Evolutionary conservation across 2,888 invertebrate genomes (phyloP), one percentile per base, ranked within the genome.

Genomic region (Euclidia mi): DNA sequence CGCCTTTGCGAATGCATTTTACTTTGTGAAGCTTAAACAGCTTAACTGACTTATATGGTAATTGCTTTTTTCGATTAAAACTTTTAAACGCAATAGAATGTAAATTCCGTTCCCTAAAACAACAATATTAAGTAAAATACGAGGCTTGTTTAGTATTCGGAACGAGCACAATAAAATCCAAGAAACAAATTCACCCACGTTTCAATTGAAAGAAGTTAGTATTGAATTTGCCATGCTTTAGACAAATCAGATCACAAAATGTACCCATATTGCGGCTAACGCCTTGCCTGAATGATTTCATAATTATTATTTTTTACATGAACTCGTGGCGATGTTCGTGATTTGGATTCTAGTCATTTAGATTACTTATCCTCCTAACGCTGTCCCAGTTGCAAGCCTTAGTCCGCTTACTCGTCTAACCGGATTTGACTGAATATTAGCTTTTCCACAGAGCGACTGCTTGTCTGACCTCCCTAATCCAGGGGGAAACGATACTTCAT

Each of bases 21-120:
- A 18, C 38, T 41, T 17, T 1, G 4, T 40, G 4, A 10, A 68
- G 15, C 48, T 68, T 46, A 32, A 45, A 38, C 3, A 20, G 40
- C 20, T 40, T 20, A 40, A 25, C 10, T 20, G 12, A 17, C 40
- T 40, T 38, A 25, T 10, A 40, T 37, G 7, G 20, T 60, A 43
- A 60, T 65, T 60, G 41, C 25, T 56, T 56, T 69, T 45, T 12
- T 17, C 25, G 38, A 56, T 60, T 53, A 42, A 44, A 60, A 53
- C 25, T 60, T 59, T 41, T 37, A 53, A 52, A 47, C 20, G 10
- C 38, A 53, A 48, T 51, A 10, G 9, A 53, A 56, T 51, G 29
- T 11, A 52, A 57, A 52, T 34, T 37, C 14, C 12, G 38, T 52
- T 46, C 28, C 52, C n/a, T 41, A 51, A 56, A 68, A 49, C 45